Conservation (phyloP, 2,888 invertebrate genomes). For the Troides aeacus region DNA sequence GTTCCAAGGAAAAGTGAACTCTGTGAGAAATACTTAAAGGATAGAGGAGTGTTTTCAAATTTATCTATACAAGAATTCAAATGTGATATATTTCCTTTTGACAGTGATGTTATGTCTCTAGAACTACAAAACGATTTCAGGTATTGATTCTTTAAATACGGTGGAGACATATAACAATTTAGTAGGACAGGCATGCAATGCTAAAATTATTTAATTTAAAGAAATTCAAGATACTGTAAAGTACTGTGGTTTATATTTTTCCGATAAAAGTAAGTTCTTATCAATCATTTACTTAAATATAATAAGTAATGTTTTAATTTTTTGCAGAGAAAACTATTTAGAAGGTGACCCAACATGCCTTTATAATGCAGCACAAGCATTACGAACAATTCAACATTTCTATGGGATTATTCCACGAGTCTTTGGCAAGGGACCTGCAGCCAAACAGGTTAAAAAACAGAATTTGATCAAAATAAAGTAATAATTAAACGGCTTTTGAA, state of each 20-base stretch:
- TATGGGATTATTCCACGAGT: conserved; percentile 95
- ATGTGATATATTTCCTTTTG: conserved; percentile 94
- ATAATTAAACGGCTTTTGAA: neutral
- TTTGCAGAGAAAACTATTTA: conserved; percentile 87
- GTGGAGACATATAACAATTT: no score
- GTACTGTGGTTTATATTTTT: no score
- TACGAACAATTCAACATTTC: conserved; percentile 90
- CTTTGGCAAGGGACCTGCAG: conserved; percentile 93
- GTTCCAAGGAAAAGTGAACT: conserved; percentile 92
- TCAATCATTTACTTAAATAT: no score
- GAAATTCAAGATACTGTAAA: no score
- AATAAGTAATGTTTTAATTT: neutral
- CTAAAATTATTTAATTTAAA: no score
- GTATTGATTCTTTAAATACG: conserved; percentile 59
- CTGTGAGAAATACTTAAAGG: conserved; percentile 91
- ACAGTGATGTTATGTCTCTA: conserved; percentile 95
- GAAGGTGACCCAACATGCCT: conserved; percentile 94
- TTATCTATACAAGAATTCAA: conserved; percentile 90
- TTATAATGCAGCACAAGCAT: conserved; percentile 92
- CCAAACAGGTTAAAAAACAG: conserved; percentile 81
- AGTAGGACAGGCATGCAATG: no score
- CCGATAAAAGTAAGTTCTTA: no score
- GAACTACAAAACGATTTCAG: conserved; percentile 90
- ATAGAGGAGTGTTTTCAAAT: conserved; percentile 88
- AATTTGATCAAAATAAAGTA: neutral